Base-by-base conservation (phyloP, 2,888 invertebrate genomes). In the Apotomis capreana region DNA sequence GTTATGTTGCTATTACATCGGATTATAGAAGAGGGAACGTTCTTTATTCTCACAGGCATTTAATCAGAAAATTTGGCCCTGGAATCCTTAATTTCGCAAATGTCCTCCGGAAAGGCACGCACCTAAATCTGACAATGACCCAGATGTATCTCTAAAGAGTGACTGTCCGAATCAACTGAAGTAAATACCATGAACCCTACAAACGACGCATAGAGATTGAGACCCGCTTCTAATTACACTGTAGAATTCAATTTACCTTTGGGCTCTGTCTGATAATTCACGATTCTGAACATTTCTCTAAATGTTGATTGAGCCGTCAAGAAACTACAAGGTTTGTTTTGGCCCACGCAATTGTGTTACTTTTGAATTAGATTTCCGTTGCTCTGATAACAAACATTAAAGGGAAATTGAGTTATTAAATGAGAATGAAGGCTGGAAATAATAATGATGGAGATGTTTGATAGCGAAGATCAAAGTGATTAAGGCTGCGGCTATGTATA, bases 231-330 rank as follows among this genome's bases (percentile, higher is more conserved):
- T 60, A 75, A 73, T 75, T 73, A 76, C 71, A 73, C 69, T 69
- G 68, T 72, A 73, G 68, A 79, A 76, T 76, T 77, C 65, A 76
- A 78, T 79, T 76, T 77, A 76, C 75, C 71, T 73, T 69, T 61
- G 72, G 74, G 74, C 74, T 70, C 49, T 68, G 70, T 70, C 73
- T 70, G 76, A 76, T 76, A 76, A 77, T 76, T 77, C 71, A 70
- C 74, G 73, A 75, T 76, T 74, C 76, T 69, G 63, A 59, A 57
- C 67, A 46, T 61, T 63, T 46, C 68, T 57, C 57, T 44, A 55
- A 73, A 76, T 77, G 79, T 77, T 77, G 78, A 78, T 78, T 75
- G 75, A 74, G 71, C 76, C 75, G 70, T 76, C 74, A 76, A 76
- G 74, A 69, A 76, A 76, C 77, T 76, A 76, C 49, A 49, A n/a